phyloP scores from a whole-genome alignment of 2,113 vertebrate species.

The Cynocephalus volans region DNA sequence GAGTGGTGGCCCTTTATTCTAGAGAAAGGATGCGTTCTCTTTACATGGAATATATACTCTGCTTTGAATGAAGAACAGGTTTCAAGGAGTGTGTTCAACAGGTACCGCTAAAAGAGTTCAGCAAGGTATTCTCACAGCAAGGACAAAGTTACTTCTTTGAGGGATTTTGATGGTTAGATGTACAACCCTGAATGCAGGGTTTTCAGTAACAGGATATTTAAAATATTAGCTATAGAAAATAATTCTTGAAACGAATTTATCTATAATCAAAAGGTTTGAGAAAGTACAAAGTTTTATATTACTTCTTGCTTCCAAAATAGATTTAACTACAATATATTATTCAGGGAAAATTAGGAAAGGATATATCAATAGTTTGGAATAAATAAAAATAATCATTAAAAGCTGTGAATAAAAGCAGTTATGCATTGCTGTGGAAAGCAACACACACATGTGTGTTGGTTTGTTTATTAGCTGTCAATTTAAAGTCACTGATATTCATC shows the following conservation, averaged over 20 bases:
- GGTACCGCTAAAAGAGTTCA: too few relatives aligned
- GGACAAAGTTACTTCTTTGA: neutral
- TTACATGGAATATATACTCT: too few relatives aligned
- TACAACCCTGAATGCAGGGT: neutral
- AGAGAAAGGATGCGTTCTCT: neutral
- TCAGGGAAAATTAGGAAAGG: neutral
- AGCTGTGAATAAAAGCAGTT: neutral
- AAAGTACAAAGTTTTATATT: neutral
- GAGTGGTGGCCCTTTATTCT: neutral
- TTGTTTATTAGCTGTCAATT: neutral
- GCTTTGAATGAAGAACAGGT: neutral
- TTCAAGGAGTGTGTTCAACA: neutral
- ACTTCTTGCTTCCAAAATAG: neutral
- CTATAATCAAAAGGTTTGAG: neutral
- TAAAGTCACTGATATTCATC: neutral
- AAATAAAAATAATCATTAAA: neutral
- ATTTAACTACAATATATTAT: neutral
- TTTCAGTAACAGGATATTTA: neutral
- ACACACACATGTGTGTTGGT: neutral
- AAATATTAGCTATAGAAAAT: neutral
- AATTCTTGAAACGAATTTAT: neutral
- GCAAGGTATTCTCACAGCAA: neutral
- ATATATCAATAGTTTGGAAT: neutral
- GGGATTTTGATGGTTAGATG: neutral
- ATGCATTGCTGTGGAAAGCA: neutral